Base-by-base conservation (phyloP, 2,797 vertebrate genomes). In the Cynopterus sphinx region DNA sequence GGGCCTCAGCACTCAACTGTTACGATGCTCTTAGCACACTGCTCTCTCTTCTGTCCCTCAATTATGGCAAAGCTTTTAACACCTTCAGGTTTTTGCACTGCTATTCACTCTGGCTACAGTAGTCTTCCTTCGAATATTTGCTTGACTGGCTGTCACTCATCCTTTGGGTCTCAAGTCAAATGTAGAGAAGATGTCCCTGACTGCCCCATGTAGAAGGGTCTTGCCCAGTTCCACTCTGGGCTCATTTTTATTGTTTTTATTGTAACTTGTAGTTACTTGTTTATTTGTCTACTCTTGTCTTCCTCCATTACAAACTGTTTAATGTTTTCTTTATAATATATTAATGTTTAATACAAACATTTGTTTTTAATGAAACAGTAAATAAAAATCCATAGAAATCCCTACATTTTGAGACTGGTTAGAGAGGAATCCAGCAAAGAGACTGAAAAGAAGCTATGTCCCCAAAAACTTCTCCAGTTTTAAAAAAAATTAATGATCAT, bases 361-460 rank as follows among this genome's bases (percentile, higher is more conserved):
- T 78, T 87, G 53, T 73, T 96, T 33, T n/a, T 73, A 77, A 93
- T 78, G 33, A 79, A 87, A 49, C 9, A 63, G 28, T 57, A 1
- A 57, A 24, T 79, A 39, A 61, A 94, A 85, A 4, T 43, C 41
- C 63, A 61, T 31, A 78, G 17, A 85, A 53, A 93, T 53, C 21
- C 41, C 55, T 67, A 22, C 31, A 39, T 73, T 89, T 89, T 92
- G 22, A 95, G 46, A 71, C 10, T 87, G 5, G 22, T 63, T 92
- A 75, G 49, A 91, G 74, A 89, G 59, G 19, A 9, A 82, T 28
- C 19, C 63, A 79, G 65, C 31, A 73, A 57, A 55, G 11, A 93
- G 21, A 63, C 9, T 57, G 8, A 74, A 90, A 57, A 65, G 41
- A 36, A 70, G 36, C 24, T 71, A 31, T 31, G 22, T 55, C 83